Conservation (phyloP, 2,888 invertebrate genomes). For the Phaonia tiefii region DNA sequence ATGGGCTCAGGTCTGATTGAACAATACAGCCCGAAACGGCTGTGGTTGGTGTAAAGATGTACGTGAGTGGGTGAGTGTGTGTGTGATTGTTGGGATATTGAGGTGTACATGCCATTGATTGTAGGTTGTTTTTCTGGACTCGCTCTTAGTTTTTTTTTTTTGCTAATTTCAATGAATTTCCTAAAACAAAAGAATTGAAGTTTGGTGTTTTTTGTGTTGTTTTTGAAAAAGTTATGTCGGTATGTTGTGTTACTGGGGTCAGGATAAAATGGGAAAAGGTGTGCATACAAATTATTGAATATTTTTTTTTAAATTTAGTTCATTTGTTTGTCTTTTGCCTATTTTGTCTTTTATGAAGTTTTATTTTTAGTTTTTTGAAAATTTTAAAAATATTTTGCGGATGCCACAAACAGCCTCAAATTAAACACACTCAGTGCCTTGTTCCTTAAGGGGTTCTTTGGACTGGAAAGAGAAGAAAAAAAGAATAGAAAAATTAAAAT, state of each 20-base stretch:
- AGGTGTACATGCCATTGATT: no score
- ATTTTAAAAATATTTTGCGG: constrained; percentile 34
- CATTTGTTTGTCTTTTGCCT: constrained; percentile 24
- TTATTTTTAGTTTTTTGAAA: constrained; percentile 35
- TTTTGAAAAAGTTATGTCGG: constrained; percentile 45
- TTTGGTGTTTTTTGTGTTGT: not conserved
- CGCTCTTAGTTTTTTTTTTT: constrained; percentile 12
- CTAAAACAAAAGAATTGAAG: constrained; percentile 59
- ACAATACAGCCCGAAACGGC: no score
- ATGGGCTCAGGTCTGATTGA: no score
- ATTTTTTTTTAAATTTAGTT: not conserved
- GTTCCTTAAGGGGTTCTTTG: constrained; percentile 90
- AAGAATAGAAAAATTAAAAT: constrained; percentile 18
- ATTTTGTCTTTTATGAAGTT: constrained; percentile 35
- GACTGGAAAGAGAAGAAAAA: constrained; percentile 83
- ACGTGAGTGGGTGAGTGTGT: constrained; percentile 11
- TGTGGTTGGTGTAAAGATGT: not conserved
- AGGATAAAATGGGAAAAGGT: no score
- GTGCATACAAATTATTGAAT: constrained; percentile 4
- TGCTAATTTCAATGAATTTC: constrained; percentile 60
- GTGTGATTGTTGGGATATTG: constrained; percentile 3
- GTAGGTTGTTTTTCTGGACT: constrained; percentile 48
- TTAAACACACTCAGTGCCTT: constrained; percentile 90
- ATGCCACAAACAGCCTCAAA: constrained; percentile 11
- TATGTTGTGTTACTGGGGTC: not conserved